Conservation (phyloP, 2,888 invertebrate species). For the Calephelis perditalis region DNA sequence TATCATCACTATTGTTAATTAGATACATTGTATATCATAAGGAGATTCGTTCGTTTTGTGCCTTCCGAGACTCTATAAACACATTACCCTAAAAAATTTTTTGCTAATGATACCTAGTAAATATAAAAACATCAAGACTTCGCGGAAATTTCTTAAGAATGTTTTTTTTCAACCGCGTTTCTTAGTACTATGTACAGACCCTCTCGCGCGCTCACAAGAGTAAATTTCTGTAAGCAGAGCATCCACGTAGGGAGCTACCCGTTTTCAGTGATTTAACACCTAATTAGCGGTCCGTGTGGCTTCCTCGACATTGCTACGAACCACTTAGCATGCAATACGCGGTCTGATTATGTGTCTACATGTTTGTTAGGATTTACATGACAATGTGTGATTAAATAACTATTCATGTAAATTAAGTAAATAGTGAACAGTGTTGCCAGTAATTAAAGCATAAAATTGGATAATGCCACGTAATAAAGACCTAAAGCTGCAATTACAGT, state of each 20-base stretch:
- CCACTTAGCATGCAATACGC: conserved; percentile 23
- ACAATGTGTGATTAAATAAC: conserved; percentile 10
- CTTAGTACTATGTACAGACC: neutral
- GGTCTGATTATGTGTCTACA: conserved; percentile 21
- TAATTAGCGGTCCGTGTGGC: conserved; percentile 61
- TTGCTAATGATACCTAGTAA: no score
- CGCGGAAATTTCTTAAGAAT: no score
- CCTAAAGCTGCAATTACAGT: no score
- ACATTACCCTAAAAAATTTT: no score
- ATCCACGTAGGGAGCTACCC: conserved; percentile 44
- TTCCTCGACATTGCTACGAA: conserved; percentile 33
- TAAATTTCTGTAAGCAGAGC: conserved; percentile 65
- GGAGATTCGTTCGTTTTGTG: no score
- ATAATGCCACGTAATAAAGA: no score
- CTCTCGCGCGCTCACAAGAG: conserved; percentile 43
- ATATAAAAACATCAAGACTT: no score
- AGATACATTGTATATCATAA: no score
- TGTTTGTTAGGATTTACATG: conserved; percentile 13
- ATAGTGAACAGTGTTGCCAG: conserved; percentile 1
- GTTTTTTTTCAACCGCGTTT: neutral
- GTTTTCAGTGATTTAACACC: conserved; percentile 71
- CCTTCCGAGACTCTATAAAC: no score
- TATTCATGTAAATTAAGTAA: no score
- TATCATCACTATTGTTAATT: no score
- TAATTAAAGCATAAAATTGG: neutral